Evolutionary conservation across 2,888 invertebrate genomes (phyloP), one percentile per base, ranked within the genome.

Genomic region (Andrena dorsata): DNA sequence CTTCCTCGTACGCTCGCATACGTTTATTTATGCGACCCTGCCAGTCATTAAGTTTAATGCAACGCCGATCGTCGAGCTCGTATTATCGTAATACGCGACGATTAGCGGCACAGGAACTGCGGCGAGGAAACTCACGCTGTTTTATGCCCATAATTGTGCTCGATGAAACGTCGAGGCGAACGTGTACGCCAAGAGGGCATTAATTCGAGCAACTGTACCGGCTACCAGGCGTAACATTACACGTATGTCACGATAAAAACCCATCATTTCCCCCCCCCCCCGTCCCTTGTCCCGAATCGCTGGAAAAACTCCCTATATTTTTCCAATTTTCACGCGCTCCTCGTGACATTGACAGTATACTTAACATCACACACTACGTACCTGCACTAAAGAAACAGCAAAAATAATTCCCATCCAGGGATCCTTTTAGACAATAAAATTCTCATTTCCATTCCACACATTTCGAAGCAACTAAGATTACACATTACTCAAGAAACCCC

Each of bases 21-120:
- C 35, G 20, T 51, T 68, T 61, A 66, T 66, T 77, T 56, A 66
- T 68, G 30, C 47, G 32, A 71, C 41, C 13, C 56, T 35, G 10
- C 4, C 41, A 30, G 60, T 41, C 60, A 53, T 74, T 53, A 65
- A 64, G 30, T 56, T 56, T 76, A 64, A 76, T 70, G 58, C 1
- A 2, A 56, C 23, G 49, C 23, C 35, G 41, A 35, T 58, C 76
- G 68, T 51, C 30, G 41, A 20, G 49, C 56, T 28, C 56, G 71
- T 56, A 72, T 80, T 72, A 80, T 71, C 68, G 75, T 76, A 80
- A 82, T 76, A 56, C 64, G 61, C 51, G 69, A 60, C 82, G 82
- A 80, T 80, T 80, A 77, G 49, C 76, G 53, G 32, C 56, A 16
- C n/a, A 72, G 64, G 47, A 76, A 47, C 35, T 58, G 23, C 35